Evolutionary conservation across 1,140 invertebrate genomes (phyloP), one percentile per base, ranked within the genome.

Genomic region (Capitella teleta): DNA sequence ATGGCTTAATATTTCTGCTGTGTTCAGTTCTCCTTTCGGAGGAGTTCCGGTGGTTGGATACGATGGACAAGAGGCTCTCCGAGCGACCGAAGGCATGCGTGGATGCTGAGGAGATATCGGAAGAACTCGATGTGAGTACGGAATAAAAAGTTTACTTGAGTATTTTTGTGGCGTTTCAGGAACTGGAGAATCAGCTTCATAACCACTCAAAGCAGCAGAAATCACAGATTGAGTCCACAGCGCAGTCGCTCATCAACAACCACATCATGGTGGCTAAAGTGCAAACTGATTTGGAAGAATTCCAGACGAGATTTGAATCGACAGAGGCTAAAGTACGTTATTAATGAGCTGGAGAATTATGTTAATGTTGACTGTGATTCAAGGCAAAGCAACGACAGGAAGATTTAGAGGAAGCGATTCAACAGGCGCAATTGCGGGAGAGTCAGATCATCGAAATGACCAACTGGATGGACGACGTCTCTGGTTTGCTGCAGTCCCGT

Each of bases 61-160:
- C 82, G 52, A 70, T 93, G 53, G 82, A 88, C 61, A 83, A 82
- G 58, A 82, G 86, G 62, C 73, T 92, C 47, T 79, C 79, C 54
- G 79, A 79, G 61, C 80, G 81, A 6, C 77, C 80, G 0, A 80
- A 82, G 54, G 40, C 56, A 1, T 82, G 82, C 54, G 84, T 82
- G n/a, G 89, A 92, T 74, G 87, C 87, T n/a, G 89, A 93, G 74
- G 89, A 93, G 72, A 84, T 91, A 52, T 86, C 85, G 25, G 87
- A 89, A 63, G 84, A 89, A 63, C 75, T 92, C 32, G 86, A 89
- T 74, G 87, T 90, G 68, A 80, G 80, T 61, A n/a, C n/a, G n/a
- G n/a, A n/a, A n/a, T n/a, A n/a, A 38, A 5, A 38, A 18, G 5
- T 38, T 23, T 3, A 37, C n/a, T 18, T n/a, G 14, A 40, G 6